Percentiles rank a stretch among this genome's conserved stretches.
Evolutionary conservation across 2,888 invertebrate species (phyloP).

Genomic region (Troides aeacus): DNA sequence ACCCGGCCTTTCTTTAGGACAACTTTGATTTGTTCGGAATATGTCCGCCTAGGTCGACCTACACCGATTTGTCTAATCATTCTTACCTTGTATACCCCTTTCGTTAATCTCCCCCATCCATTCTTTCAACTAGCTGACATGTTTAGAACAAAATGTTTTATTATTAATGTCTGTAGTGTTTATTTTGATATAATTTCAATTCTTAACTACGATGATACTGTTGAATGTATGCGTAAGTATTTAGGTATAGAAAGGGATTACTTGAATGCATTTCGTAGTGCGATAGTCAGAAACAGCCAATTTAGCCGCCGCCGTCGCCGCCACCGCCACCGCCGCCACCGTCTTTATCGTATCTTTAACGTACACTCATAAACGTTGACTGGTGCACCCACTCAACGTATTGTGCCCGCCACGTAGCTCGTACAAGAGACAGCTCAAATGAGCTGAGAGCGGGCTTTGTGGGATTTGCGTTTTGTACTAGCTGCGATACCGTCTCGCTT

Average conservation of each 20-base stretch:
- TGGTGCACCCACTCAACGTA: slow-evolving; percentile 56
- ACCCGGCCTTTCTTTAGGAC: too few relatives aligned
- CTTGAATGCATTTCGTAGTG: slow-evolving; percentile 29
- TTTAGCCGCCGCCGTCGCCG: slow-evolving; percentile 61
- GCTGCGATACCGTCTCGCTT: slow-evolving; percentile 27
- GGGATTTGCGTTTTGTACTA: slow-evolving; percentile 57
- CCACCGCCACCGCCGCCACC: slow-evolving; percentile 56
- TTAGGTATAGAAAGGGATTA: slow-evolving; percentile 15
- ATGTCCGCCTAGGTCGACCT: too few relatives aligned
- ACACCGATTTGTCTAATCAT: too few relatives aligned
- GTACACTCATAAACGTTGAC: slow-evolving; percentile 76
- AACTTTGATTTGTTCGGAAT: too few relatives aligned
- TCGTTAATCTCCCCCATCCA: too few relatives aligned
- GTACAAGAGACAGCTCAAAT: slow-evolving; percentile 41
- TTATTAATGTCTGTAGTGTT: neutral
- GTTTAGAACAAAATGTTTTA: too few relatives aligned
- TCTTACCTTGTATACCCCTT: too few relatives aligned
- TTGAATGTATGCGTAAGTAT: slow-evolving; percentile 4
- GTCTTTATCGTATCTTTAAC: slow-evolving; percentile 79
- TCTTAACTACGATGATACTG: slow-evolving; percentile 11
- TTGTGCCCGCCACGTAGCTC: slow-evolving; percentile 48
- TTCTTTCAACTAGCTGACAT: too few relatives aligned
- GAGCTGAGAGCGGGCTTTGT: slow-evolving; percentile 56
- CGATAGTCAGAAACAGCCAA: slow-evolving; percentile 55
- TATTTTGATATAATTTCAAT: slow-evolving; percentile 4